Percentiles rank a stretch among this genome's conserved stretches.
Conservation (phyloP, 1,140 invertebrate genomes). For the Hermatobates lingyangjiaoensis region DNA sequence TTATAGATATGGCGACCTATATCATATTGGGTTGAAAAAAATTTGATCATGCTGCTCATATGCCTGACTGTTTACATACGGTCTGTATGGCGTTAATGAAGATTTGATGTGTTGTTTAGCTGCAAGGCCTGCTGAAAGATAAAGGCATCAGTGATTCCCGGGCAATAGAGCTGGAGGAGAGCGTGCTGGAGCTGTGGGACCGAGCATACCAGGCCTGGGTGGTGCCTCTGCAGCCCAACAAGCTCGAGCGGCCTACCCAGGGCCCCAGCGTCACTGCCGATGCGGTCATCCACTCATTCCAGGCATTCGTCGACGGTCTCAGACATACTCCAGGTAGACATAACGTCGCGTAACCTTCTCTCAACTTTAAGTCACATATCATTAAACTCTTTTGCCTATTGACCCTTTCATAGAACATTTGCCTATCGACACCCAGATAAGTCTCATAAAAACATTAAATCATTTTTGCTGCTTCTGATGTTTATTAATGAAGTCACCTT, state of each 20-base stretch:
- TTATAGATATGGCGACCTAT: not conserved
- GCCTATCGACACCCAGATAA: too few relatives aligned
- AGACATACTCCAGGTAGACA: slow-evolving; percentile 43
- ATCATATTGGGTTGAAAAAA: not conserved
- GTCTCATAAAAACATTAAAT: too few relatives aligned
- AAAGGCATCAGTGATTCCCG: slow-evolving; percentile 57
- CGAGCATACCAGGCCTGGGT: slow-evolving; percentile 83
- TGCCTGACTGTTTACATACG: not conserved
- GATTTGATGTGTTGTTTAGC: slow-evolving; percentile 25
- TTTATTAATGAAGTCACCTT: too few relatives aligned
- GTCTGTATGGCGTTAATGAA: slow-evolving; percentile 12
- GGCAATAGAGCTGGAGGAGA: slow-evolving; percentile 67
- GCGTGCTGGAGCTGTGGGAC: slow-evolving; percentile 85
- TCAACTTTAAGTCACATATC: too few relatives aligned
- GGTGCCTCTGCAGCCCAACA: slow-evolving; percentile 33
- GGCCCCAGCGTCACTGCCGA: slow-evolving; percentile 47
- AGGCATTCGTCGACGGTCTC: slow-evolving; percentile 47
- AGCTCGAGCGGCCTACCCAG: slow-evolving; percentile 22
- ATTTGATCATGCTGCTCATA: not conserved
- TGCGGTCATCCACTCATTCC: slow-evolving; percentile 48
- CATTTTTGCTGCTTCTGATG: too few relatives aligned
- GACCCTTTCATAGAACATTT: too few relatives aligned
- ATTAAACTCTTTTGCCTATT: too few relatives aligned
- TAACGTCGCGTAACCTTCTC: too few relatives aligned
- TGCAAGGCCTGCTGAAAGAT: slow-evolving; percentile 47